These are phyloP conservation scores for Eurytoma adleriae DNA, from an alignment of 2,888 invertebrate genomes.

Conservation along the genomic window DNA sequence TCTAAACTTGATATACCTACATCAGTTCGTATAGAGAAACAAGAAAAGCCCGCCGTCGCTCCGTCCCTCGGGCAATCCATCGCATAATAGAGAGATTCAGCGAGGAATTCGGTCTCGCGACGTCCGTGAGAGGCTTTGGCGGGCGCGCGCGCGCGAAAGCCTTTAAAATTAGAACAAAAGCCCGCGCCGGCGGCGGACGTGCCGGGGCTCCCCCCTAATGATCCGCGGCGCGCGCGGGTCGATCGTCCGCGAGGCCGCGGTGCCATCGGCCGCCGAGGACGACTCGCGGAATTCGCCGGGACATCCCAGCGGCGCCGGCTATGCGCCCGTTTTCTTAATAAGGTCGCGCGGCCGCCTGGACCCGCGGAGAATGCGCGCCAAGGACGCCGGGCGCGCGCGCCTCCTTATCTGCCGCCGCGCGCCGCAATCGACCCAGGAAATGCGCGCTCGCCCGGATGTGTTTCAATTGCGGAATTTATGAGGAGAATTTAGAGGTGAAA, in stretches of 20 bases:
- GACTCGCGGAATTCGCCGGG: not conserved
- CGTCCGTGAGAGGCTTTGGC: constrained; percentile 26
- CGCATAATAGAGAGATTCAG: no score
- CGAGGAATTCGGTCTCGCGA: no score
- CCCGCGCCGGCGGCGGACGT: constrained; percentile 7
- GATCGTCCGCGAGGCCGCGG: constrained; percentile 41
- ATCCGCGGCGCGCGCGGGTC: constrained; percentile 21
- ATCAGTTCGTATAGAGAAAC: not conserved
- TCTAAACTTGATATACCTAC: no score
- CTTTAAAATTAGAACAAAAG: constrained; percentile 56
- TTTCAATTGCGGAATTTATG: not conserved
- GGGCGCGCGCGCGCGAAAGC: constrained; percentile 24
- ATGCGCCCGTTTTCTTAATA: constrained; percentile 28
- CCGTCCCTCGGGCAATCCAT: not conserved
- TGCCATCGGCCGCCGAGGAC: not conserved
- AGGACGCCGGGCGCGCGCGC: not conserved
- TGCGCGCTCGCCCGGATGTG: not conserved
- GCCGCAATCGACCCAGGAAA: not conserved
- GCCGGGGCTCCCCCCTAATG: constrained; percentile 48
- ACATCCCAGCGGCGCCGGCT: constrained; percentile 2
- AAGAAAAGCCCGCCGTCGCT: not conserved
- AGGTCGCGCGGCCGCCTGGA: constrained; percentile 13
- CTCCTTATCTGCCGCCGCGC: not conserved
- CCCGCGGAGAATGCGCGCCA: not conserved
- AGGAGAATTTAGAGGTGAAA: no score